phyloP scores from a whole-genome alignment of 2,888 invertebrate genomes.

The Heliconius hortense region DNA sequence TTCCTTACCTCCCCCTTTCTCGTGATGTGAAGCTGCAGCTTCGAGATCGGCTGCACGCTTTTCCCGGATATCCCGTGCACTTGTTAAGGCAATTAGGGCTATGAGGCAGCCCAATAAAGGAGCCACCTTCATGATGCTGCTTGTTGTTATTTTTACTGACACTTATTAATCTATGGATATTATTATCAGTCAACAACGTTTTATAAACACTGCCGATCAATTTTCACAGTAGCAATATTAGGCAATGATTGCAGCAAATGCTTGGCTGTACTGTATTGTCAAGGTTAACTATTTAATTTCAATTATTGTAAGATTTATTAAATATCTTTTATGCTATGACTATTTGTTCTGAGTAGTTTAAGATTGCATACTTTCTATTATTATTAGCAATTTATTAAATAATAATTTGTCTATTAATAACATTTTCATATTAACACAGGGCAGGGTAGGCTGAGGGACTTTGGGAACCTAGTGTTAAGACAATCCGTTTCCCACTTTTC shows the following conservation, averaged over 20 bases:
- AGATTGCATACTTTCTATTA: not conserved
- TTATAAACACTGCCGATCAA: conserved; percentile 69
- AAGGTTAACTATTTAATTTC: conserved; percentile 57
- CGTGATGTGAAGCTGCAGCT: conserved; percentile 74
- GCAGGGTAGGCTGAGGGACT: no score
- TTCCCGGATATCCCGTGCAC: conserved; percentile 59
- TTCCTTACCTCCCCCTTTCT: conserved; percentile 84
- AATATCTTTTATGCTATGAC: conserved; percentile 20
- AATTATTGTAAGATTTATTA: conserved; percentile 43
- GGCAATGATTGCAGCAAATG: conserved; percentile 63
- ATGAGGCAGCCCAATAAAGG: conserved; percentile 60
- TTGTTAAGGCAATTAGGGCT: conserved; percentile 75
- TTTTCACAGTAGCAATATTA: conserved; percentile 65
- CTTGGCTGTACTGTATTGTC: conserved; percentile 54
- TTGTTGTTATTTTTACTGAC: conserved; percentile 53
- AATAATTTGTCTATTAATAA: not conserved
- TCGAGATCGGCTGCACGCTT: conserved; percentile 79
- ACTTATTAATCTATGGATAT: conserved; percentile 60
- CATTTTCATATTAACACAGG: no score
- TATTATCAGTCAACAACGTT: conserved; percentile 60
- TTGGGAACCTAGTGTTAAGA: no score
- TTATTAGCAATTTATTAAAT: not conserved
- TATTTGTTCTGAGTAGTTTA: conserved; percentile 4
- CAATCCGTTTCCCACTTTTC: no score
- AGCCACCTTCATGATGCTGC: conserved; percentile 60